phyloP scores from a whole-genome alignment of 2,113 vertebrate species.

The Butorides virescens region DNA sequence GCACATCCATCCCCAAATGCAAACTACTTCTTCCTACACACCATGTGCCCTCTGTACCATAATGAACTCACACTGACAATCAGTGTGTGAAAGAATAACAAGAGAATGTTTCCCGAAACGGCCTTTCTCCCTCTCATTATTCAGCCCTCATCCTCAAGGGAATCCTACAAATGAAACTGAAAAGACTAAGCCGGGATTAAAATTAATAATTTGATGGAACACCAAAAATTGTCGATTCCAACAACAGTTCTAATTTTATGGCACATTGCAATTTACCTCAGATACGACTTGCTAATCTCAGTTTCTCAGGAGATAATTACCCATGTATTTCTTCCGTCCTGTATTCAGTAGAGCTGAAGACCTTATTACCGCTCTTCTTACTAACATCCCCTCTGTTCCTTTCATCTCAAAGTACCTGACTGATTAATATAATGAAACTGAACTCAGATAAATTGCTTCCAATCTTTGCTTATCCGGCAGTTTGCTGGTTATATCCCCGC shows the following conservation, averaged over 20 bases:
- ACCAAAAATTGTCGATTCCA: not conserved
- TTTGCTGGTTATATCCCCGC: not conserved
- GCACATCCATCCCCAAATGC: not conserved
- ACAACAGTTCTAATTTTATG: not conserved
- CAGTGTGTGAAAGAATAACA: not conserved
- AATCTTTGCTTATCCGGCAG: not conserved
- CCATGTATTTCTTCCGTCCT: not conserved
- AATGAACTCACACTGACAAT: not conserved
- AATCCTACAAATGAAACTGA: not conserved
- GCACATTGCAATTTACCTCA: not conserved
- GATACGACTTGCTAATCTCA: not conserved
- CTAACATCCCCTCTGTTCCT: conserved; percentile 3
- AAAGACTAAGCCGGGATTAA: not conserved
- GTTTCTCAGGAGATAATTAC: conserved; percentile 49
- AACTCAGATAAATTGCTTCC: conserved; percentile 16
- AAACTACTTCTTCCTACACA: not conserved
- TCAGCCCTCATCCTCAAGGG: not conserved
- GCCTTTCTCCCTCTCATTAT: not conserved
- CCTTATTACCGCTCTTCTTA: conserved; percentile 7
- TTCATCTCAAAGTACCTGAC: conserved; percentile 27
- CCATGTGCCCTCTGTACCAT: not conserved
- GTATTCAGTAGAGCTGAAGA: conserved; percentile 26
- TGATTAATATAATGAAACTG: conserved; percentile 44
- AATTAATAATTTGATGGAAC: not conserved
- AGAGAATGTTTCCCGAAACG: not conserved